phyloP scores from a whole-genome alignment of 1,140 invertebrate genomes.

The Leptinotarsa defecta region DNA sequence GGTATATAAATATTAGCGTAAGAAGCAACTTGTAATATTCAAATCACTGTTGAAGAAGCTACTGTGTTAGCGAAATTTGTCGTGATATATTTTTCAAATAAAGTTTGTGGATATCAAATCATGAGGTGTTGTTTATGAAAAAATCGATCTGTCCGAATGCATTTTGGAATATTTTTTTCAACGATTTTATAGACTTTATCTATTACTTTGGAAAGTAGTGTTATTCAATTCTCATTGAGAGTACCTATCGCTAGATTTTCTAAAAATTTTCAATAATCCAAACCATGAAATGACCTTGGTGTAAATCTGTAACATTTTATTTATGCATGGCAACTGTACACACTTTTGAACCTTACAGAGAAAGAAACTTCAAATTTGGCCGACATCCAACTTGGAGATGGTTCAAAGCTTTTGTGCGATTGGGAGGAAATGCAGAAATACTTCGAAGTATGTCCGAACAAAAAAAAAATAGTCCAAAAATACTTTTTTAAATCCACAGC shows the following conservation, averaged over 20 bases:
- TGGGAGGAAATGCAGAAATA: not conserved
- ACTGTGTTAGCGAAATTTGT: too few species aligned
- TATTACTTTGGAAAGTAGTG: too few species aligned
- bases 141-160: too few species aligned
- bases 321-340: constrained; percentile 1
- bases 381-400: not conserved
- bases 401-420: not conserved
- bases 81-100: too few species aligned
- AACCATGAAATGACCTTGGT: not conserved
- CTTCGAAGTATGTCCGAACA: not conserved
- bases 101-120: too few species aligned
- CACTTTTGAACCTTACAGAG: not conserved
- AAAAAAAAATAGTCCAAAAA: not conserved
- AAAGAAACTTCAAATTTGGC: constrained; percentile 6
- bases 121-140: too few species aligned
- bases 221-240: too few species aligned
- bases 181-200: too few species aligned
- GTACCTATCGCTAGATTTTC: not conserved
- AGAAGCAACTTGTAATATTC: too few species aligned
- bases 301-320: not conserved
- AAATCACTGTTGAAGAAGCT: too few species aligned
- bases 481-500: not conserved
- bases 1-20: too few species aligned
- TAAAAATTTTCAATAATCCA: not conserved
- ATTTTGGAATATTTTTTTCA: too few species aligned